A percentile compares a stretch with the other conserved stretches of the same genome.
These are phyloP conservation scores for Tillus elongatus DNA, from an alignment of 2,888 invertebrate genomes.

Conservation along the genomic window DNA sequence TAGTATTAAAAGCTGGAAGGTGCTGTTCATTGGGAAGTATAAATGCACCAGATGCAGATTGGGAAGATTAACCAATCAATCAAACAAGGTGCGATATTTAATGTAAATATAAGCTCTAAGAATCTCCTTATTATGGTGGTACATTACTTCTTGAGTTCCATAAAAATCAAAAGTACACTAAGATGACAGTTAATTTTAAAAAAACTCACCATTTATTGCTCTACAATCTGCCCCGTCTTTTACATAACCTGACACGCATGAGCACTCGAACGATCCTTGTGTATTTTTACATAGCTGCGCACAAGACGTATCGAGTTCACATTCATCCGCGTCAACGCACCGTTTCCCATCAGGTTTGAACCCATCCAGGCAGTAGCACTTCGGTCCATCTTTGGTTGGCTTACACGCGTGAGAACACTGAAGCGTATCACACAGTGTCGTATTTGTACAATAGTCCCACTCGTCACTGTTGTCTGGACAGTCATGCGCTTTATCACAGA, in stretches of 20 bases:
- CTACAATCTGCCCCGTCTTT: constrained; percentile 51
- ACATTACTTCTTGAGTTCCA: no score
- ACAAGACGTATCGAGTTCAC: constrained; percentile 59
- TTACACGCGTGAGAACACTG: constrained; percentile 53
- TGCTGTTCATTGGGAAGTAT: no score
- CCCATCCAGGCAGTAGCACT: constrained; percentile 67
- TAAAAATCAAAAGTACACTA: no score
- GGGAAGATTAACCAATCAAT: no score
- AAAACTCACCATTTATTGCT: constrained; percentile 60
- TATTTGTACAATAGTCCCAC: constrained; percentile 55
- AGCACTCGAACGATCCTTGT: constrained; percentile 58
- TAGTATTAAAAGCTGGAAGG: no score
- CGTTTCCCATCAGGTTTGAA: constrained; percentile 51
- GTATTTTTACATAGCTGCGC: constrained; percentile 66
- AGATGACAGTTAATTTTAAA: no score
- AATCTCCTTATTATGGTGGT: no score
- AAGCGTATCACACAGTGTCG: constrained; percentile 28
- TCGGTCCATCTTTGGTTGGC: constrained; percentile 59
- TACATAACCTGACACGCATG: constrained; percentile 63
- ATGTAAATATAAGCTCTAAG: no score
- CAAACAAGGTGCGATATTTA: no score
- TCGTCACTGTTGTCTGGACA: constrained; percentile 67
- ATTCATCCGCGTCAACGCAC: constrained; percentile 73
- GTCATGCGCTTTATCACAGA: constrained; percentile 70
- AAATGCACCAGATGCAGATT: no score